A percentile compares a stretch with the other conserved stretches of the same genome.
Evolutionary conservation across 2,113 vertebrate genomes (phyloP).

Genomic region (Vidua chalybeata): DNA sequence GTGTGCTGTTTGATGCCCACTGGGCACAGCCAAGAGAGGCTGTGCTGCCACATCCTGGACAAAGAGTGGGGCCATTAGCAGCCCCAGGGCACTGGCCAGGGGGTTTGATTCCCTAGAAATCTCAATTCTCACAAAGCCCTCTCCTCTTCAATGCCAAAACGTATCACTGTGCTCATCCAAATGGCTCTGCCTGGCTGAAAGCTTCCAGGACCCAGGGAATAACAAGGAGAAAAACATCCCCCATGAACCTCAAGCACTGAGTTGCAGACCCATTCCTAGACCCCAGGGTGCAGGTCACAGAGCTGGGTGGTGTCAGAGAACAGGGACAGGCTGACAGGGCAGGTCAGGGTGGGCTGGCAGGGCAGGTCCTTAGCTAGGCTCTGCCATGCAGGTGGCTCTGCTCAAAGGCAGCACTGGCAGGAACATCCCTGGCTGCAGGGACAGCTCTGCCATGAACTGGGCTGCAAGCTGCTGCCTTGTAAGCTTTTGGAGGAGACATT

Average conservation of each 20-base stretch:
- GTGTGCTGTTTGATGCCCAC: neutral
- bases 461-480: neutral
- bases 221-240: neutral
- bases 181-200: neutral
- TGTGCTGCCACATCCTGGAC: neutral
- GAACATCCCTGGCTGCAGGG: neutral
- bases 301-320: neutral
- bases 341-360: neutral
- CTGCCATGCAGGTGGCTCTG: neutral
- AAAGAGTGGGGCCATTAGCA: neutral
- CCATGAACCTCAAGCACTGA: rapidly evolving
- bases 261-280: neutral
- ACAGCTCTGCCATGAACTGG: neutral
- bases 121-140: rapidly evolving
- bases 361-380: neutral
- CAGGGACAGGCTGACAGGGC: neutral
- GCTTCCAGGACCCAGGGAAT: neutral
- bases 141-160: neutral
- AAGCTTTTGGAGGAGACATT: neutral
- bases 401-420: neutral
- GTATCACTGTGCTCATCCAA: rapidly evolving
- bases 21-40: neutral
- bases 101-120: neutral
- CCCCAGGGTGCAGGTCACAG: neutral
- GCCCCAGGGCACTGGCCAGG: neutral